Base-by-base conservation (phyloP, 2,797 vertebrate genomes). In the Pterois miles region DNA sequence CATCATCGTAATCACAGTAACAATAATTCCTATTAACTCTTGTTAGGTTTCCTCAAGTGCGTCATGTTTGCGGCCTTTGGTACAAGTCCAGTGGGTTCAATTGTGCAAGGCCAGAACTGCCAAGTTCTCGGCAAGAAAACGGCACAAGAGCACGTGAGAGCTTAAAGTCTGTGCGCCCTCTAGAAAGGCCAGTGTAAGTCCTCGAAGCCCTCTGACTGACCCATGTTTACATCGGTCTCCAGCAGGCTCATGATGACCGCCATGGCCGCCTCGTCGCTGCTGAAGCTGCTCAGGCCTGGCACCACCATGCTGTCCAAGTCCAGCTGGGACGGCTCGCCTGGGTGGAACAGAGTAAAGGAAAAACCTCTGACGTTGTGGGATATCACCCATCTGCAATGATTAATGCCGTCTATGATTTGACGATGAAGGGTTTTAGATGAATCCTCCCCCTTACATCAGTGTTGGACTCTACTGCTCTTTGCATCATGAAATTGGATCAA, bases 211-310 rank as follows among this genome's bases (percentile, higher is more conserved):
- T 96, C 97, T 0, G 96, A 94, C 23, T 97, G 97, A 6, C 97
- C 96, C 8, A 99, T 96, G 80, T 96, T 97, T 9, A 96, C 96
- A 1, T 99, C 98, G 0, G 97, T 97, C 94, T 99, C 98, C 92
- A 99, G 91, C 82, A 99, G 93, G 89, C 98, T 99, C 98, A 99
- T 98, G 74, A 99, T 98, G 43, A 98, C 97, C 0, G 97, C 97
- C 97, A 99, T 98, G 1, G 98, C 97, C 1, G 97, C 97, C 88
- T 99, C 98, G 0, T 99, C 98, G 0, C 94, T 98, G 92, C 97
- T 99, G 59, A 98, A 97, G 86, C 95, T 97, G 90, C 96, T 97
- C 8, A 98, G 96, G 73, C 97, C 96, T 29, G 97, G 96, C 22
- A 98, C 95, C 83, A 96, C 96, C 65, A 98, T 95, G 94, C 94